Conservation (phyloP, 2,888 invertebrate genomes). For the Aphodius granarius region DNA sequence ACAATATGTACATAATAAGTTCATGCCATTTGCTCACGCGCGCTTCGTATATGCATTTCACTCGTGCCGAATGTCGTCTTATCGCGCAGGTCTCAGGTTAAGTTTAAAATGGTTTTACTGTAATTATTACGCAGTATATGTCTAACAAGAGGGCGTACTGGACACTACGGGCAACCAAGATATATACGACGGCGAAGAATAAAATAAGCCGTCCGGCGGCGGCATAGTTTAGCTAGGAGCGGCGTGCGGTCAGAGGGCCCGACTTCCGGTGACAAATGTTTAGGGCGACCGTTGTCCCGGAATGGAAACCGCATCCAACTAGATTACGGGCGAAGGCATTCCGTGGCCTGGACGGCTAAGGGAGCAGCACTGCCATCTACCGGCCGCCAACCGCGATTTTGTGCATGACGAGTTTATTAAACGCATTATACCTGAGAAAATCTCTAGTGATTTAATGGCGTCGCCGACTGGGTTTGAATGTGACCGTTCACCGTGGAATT, state of each 20-base stretch:
- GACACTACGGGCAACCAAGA: conserved; percentile 6
- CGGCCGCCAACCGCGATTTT: conserved; percentile 43
- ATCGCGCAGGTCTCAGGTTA: too few species aligned
- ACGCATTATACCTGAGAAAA: conserved; percentile 42
- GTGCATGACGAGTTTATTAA: conserved; percentile 50
- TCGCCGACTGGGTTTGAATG: conserved; percentile 4
- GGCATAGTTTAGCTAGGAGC: conserved; percentile 22
- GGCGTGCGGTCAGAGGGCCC: conserved; percentile 21
- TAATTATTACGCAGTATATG: conserved; percentile 18
- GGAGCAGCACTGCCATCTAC: conserved; percentile 26
- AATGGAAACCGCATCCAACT: conserved; percentile 48
- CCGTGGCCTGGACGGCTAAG: background rate
- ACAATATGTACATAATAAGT: too few species aligned
- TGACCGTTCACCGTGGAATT: background rate
- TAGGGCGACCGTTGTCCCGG: conserved; percentile 36
- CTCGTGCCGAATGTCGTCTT: too few species aligned
- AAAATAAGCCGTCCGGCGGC: conserved; percentile 18
- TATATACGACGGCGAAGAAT: conserved; percentile 20
- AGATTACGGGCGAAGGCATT: conserved; percentile 46
- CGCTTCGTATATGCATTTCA: too few species aligned
- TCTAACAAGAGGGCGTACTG: conserved; percentile 11
- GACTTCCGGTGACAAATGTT: conserved; percentile 49
- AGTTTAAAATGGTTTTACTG: too few species aligned
- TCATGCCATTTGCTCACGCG: too few species aligned
- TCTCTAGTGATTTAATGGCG: conserved; percentile 21